phyloP scores from a whole-genome alignment of 2,797 vertebrate species.

The Chlorospingus semifuscus region DNA sequence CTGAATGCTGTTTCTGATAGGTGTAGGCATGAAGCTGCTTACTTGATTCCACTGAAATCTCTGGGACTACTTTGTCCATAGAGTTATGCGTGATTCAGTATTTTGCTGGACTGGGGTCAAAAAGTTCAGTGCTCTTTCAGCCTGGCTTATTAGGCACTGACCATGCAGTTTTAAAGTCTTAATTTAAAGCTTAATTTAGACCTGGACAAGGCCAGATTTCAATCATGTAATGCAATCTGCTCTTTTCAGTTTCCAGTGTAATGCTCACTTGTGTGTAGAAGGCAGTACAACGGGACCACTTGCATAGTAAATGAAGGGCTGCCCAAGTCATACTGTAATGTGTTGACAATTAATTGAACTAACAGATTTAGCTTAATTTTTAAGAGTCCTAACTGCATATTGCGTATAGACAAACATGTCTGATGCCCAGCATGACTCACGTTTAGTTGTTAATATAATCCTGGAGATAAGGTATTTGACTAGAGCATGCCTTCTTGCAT shows the following conservation, averaged over 20 bases:
- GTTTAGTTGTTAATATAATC: constrained; percentile 46
- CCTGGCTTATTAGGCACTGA: not conserved
- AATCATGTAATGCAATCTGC: not conserved
- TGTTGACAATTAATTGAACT: not conserved
- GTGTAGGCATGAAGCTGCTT: not conserved
- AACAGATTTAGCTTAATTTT: not conserved
- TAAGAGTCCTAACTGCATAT: not conserved
- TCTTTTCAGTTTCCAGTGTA: not conserved
- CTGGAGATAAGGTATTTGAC: constrained; percentile 64
- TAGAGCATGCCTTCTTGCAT: constrained; percentile 47
- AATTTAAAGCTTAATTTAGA: not conserved
- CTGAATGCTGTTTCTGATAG: not conserved
- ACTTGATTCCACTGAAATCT: not conserved
- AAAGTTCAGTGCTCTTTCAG: not conserved
- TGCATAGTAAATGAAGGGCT: not conserved
- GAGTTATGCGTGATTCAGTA: not conserved
- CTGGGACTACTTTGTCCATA: not conserved
- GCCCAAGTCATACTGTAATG: not conserved
- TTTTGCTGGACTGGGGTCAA: not conserved
- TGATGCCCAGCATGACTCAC: constrained; percentile 39
- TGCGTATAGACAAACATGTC: not conserved
- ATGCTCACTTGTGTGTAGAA: not conserved
- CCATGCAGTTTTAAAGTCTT: not conserved
- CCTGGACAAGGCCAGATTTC: not conserved
- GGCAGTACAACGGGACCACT: not conserved